phyloP scores from a whole-genome alignment of 2,888 invertebrate genomes.

The Drosophila mercatorum region DNA sequence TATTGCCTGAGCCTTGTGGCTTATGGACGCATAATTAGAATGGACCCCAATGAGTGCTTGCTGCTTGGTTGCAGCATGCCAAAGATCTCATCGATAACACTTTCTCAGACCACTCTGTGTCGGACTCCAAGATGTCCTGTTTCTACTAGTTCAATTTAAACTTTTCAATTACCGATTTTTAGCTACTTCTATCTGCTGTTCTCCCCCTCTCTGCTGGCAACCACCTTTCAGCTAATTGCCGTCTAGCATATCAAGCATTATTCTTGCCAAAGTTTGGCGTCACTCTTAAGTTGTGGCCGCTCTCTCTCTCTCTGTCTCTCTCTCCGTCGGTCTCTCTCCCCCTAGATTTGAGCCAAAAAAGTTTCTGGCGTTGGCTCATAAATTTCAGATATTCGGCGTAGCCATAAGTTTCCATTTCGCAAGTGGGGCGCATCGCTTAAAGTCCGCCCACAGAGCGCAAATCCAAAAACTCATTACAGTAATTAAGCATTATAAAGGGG shows the following conservation, averaged over 20 bases:
- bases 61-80: background rate
- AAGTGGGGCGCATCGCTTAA: slow-evolving; percentile 39
- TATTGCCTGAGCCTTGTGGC: slow-evolving; percentile 22
- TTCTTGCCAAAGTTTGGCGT: slow-evolving; percentile 49
- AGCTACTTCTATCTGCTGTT: background rate
- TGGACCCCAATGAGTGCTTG: background rate
- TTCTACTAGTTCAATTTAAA: background rate
- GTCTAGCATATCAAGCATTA: slow-evolving; percentile 21
- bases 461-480: slow-evolving; percentile 73
- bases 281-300: slow-evolving; percentile 41
- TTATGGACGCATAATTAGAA: slow-evolving; percentile 23
- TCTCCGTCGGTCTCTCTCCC: background rate
- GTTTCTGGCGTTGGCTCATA: slow-evolving; percentile 63
- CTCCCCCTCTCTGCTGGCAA: background rate
- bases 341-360: slow-evolving; percentile 44
- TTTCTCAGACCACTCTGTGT: background rate
- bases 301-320: background rate
- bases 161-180: slow-evolving; percentile 4
- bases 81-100: background rate
- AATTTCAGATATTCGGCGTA: slow-evolving; percentile 67
- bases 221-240: slow-evolving; percentile 58
- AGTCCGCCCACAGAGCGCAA: slow-evolving; percentile 31
- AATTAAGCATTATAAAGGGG: slow-evolving; percentile 57
- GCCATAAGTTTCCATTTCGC: slow-evolving; percentile 64
- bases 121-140: background rate